These are phyloP conservation scores for Dorcus hopei DNA, from an alignment of 2,888 invertebrate species.

Conservation along the genomic window DNA sequence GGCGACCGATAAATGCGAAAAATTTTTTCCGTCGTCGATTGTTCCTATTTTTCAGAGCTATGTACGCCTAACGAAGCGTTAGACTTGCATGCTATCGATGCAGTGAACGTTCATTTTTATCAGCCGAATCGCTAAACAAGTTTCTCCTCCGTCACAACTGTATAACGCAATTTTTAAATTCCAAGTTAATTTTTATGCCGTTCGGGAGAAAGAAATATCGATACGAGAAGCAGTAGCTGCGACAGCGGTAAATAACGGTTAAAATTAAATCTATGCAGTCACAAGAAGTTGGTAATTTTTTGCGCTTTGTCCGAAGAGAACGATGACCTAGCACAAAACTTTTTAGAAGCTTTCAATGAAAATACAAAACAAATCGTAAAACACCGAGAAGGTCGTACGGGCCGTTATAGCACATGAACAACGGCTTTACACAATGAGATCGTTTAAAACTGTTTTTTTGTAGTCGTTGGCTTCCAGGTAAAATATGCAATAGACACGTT, in stretches of 20 bases:
- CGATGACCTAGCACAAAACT: conserved; percentile 29
- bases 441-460: conserved; percentile 34
- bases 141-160: conserved; percentile 12
- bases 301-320: conserved; percentile 14
- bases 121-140: conserved; percentile 6
- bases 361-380: conserved; percentile 39
- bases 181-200: conserved; percentile 8
- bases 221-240: conserved; percentile 1
- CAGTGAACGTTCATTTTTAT: conserved; percentile 1
- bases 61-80: conserved; percentile 1
- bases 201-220: background rate
- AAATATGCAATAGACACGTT: conserved; percentile 24
- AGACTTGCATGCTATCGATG: background rate
- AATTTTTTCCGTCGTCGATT: background rate
- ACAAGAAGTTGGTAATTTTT: conserved; percentile 9
- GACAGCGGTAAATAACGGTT: conserved; percentile 8
- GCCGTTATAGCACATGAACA: conserved; percentile 28
- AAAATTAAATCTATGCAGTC: conserved; percentile 5
- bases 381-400: conserved; percentile 35
- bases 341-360: conserved; percentile 32
- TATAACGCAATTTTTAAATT: conserved; percentile 13
- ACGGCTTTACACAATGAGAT: conserved; percentile 33
- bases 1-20: too few relatives aligned
- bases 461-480: conserved; percentile 37
- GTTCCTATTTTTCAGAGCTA: background rate